These are phyloP conservation scores for Eupeodes corollae DNA, from an alignment of 1,140 invertebrate genomes.

Conservation along the genomic window DNA sequence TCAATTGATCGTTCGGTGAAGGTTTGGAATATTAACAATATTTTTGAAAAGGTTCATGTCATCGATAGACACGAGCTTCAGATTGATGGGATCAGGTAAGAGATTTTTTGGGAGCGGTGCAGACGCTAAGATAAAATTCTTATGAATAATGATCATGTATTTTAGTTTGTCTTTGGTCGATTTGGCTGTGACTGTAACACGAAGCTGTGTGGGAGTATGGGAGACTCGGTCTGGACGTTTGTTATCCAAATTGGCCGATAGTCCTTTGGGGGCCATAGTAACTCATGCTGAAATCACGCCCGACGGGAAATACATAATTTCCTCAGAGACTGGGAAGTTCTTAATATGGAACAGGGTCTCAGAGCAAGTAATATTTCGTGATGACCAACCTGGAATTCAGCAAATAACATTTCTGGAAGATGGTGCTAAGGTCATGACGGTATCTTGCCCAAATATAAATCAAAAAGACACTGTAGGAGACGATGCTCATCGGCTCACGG, in stretches of 20 bases:
- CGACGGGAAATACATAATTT: constrained; percentile 73
- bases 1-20: constrained; percentile 96
- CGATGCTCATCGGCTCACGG: constrained; percentile 47
- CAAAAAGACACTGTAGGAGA: constrained; percentile 36
- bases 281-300: constrained; percentile 83
- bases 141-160: constrained; percentile 6
- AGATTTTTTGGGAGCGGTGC: neutral
- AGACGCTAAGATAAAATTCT: neutral
- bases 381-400: constrained; percentile 72
- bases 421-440: constrained; percentile 70
- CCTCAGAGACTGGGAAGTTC: constrained; percentile 85
- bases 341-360: constrained; percentile 83
- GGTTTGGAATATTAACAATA: constrained; percentile 99
- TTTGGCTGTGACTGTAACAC: constrained; percentile 75
- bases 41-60: constrained; percentile 93
- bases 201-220: constrained; percentile 92
- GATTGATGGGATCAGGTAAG: constrained; percentile 79
- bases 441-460: constrained; percentile 53
- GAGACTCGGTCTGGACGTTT: constrained; percentile 77
- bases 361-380: constrained; percentile 71
- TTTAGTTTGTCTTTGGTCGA: constrained; percentile 59
- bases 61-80: constrained; percentile 92
- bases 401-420: constrained; percentile 77
- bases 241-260: constrained; percentile 77
- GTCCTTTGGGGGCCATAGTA: constrained; percentile 86